Evolutionary conservation across 2,888 invertebrate species (phyloP).

Genomic region (Bellardia bayeri): DNA sequence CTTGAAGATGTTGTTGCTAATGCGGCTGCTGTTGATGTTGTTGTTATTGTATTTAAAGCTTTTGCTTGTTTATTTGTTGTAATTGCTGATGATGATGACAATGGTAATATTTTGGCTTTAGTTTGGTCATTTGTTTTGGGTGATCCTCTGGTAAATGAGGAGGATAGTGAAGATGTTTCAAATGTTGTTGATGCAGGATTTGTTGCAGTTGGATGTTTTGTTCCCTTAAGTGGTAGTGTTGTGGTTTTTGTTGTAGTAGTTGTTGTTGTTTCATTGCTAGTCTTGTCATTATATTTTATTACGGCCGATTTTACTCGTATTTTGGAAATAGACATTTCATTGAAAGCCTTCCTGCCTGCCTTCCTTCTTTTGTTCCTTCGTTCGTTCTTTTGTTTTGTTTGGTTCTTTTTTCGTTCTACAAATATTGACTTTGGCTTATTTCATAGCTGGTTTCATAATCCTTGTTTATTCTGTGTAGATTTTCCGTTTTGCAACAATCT

Average conservation of each 20-base stretch:
- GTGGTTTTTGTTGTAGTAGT: slow-evolving; percentile 58
- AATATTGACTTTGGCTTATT: slow-evolving; percentile 6
- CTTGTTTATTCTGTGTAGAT: neutral
- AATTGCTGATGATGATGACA: slow-evolving; percentile 53
- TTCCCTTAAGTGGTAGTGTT: slow-evolving; percentile 58
- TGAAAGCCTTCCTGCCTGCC: slow-evolving; percentile 44
- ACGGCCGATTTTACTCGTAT: slow-evolving; percentile 80
- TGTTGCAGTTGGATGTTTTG: slow-evolving; percentile 64
- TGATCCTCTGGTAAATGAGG: slow-evolving; percentile 69
- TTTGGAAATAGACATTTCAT: slow-evolving; percentile 83
- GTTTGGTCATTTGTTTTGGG: slow-evolving; percentile 44
- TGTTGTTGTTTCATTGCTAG: slow-evolving; percentile 70
- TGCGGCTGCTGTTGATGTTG: slow-evolving; percentile 38
- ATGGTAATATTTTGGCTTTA: slow-evolving; percentile 49
- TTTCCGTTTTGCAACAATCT: neutral
- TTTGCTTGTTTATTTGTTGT: slow-evolving; percentile 40
- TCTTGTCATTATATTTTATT: slow-evolving; percentile 75
- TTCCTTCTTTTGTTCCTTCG: no score
- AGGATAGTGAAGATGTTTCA: slow-evolving; percentile 48
- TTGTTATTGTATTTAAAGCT: neutral
- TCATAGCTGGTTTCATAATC: slow-evolving; percentile 6
- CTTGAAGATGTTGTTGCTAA: slow-evolving; percentile 57
- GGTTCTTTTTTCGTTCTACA: neutral
- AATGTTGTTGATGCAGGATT: slow-evolving; percentile 60
- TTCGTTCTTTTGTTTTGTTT: neutral